phyloP scores from a whole-genome alignment of 2,113 vertebrate genomes.

The Dolichallabes microphthalmus region DNA sequence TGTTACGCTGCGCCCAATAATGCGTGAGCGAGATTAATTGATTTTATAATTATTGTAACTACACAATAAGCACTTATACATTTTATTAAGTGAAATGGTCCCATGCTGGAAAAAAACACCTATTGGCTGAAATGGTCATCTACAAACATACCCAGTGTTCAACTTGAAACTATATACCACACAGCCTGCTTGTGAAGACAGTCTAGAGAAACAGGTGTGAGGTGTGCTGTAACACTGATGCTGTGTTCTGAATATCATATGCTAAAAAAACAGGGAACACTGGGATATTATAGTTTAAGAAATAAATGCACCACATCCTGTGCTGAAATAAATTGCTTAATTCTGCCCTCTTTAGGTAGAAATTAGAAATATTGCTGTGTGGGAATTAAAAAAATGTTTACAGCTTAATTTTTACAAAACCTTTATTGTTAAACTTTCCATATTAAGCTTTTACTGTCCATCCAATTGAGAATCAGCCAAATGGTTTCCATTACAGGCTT shows the following conservation, averaged over 20 bases:
- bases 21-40: too few relatives aligned
- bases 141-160: background rate
- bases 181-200: background rate
- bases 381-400: background rate
- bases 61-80: background rate
- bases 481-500: background rate
- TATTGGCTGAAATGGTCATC: too few relatives aligned
- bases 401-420: too few relatives aligned
- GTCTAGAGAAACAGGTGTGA: background rate
- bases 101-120: background rate
- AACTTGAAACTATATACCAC: background rate
- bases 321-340: background rate
- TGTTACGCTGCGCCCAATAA: too few relatives aligned
- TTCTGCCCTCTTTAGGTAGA: slow-evolving; percentile 39
- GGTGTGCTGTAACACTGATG: background rate
- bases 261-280: background rate
- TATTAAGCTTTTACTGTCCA: too few relatives aligned
- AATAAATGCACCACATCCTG: too few relatives aligned
- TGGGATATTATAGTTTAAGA: background rate
- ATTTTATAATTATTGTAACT: background rate
- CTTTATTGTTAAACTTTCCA: too few relatives aligned
- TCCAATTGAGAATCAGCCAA: background rate
- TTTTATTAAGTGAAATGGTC: background rate
- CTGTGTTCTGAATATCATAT: background rate
- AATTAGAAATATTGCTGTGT: background rate